phyloP scores from a whole-genome alignment of 2,797 vertebrate species.

The Enteromius argenteus region DNA sequence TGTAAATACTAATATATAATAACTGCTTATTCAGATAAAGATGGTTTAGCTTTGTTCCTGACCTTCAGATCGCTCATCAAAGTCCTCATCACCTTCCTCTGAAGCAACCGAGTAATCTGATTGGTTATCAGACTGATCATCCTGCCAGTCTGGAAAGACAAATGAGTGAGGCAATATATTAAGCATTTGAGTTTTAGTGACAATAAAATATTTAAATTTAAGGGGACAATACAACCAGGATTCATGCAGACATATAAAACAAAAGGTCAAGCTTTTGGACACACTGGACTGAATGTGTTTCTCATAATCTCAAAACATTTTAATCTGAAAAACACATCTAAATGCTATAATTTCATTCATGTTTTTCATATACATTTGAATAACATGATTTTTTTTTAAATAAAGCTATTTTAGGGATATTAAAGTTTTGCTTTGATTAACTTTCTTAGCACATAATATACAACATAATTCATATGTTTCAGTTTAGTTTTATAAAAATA shows the following conservation, averaged over 20 bases:
- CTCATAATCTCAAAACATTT: not conserved
- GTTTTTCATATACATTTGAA: not conserved
- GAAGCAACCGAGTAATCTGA: slow-evolving; percentile 98
- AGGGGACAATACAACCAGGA: not conserved
- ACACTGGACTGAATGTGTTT: not conserved
- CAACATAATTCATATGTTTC: not conserved
- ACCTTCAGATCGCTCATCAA: slow-evolving; percentile 97
- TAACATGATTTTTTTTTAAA: not conserved
- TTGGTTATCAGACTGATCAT: slow-evolving; percentile 99
- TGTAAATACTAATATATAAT: slow-evolving; percentile 9
- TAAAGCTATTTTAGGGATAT: not conserved
- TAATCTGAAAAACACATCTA: not conserved
- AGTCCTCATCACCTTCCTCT: slow-evolving; percentile 98
- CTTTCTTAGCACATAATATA: not conserved
- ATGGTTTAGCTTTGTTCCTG: slow-evolving; percentile 52
- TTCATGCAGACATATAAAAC: not conserved
- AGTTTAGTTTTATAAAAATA: not conserved
- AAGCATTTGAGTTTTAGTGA: not conserved
- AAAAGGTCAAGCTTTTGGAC: slow-evolving; percentile 5
- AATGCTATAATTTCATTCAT: not conserved
- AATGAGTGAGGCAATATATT: slow-evolving; percentile 35
- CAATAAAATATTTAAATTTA: not conserved
- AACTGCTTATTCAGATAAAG: not conserved
- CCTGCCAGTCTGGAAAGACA: slow-evolving; percentile 91
- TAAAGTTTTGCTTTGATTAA: not conserved